These are phyloP conservation scores for Akabosia matsudoensis DNA, from an alignment of 1,140 invertebrate species.

Conservation along the genomic window DNA sequence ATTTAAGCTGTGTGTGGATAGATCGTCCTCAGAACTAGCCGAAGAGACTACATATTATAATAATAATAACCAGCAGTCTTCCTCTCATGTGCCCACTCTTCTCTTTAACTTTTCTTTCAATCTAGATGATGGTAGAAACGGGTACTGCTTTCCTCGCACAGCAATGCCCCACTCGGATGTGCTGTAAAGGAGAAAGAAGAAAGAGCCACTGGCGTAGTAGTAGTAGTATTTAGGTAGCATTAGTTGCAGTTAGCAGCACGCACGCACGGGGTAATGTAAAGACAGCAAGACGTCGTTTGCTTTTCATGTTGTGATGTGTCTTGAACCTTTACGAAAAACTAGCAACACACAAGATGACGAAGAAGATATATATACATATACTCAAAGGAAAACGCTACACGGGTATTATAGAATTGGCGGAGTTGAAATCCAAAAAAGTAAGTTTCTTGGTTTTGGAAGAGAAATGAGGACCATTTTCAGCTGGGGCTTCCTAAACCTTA, in stretches of 20 bases:
- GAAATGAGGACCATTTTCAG: no score
- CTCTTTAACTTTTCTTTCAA: not conserved
- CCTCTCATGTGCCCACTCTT: not conserved
- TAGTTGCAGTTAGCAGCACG: not conserved
- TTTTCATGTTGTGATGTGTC: not conserved
- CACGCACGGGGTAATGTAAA: not conserved
- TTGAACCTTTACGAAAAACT: no score
- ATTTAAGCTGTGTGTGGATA: conserved; percentile 6
- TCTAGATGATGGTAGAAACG: no score
- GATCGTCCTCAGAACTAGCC: not conserved
- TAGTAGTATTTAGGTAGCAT: not conserved
- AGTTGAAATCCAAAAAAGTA: no score
- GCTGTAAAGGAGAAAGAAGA: not conserved
- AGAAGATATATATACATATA: not conserved
- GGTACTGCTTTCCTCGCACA: no score
- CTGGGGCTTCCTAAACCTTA: no score
- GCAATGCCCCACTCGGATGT: no score
- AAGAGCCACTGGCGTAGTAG: not conserved
- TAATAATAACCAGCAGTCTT: not conserved
- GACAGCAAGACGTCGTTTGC: not conserved
- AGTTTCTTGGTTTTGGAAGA: no score
- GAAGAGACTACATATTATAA: not conserved
- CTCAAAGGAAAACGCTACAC: not conserved
- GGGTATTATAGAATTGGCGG: no score
- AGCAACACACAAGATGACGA: not conserved